Evolutionary conservation across 92 coral and sea anemone genomes (phyloP).

Genomic region (Porites rus): DNA sequence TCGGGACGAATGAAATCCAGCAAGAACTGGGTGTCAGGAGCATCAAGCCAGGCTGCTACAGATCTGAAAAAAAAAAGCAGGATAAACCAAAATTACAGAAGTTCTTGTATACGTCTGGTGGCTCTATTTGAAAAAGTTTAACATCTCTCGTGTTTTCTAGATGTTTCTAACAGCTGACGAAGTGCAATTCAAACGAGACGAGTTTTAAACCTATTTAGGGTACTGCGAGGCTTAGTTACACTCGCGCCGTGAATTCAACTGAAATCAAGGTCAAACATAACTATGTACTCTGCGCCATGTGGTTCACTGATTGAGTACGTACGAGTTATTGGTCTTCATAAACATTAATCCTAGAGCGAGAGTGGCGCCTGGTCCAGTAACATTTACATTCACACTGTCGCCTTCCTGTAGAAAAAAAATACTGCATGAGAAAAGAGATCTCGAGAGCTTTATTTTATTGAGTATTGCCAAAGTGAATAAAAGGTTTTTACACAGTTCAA

Average conservation of each 20-base stretch:
- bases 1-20: slow-evolving; percentile 95
- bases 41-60: slow-evolving; percentile 97
- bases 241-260: too few relatives aligned
- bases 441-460: too few relatives aligned
- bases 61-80: slow-evolving; percentile 59
- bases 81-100: neutral
- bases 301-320: slow-evolving; percentile 5
- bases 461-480: too few relatives aligned
- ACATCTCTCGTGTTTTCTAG: neutral
- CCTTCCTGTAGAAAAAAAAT: slow-evolving; percentile 78
- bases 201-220: too few relatives aligned
- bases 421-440: too few relatives aligned
- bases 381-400: slow-evolving; percentile 92
- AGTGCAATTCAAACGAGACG: too few relatives aligned
- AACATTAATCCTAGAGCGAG: slow-evolving; percentile 96
- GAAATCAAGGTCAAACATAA: too few relatives aligned
- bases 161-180: neutral
- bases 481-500: too few relatives aligned
- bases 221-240: too few relatives aligned
- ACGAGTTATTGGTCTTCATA: slow-evolving; percentile 96
- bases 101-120: neutral
- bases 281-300: too few relatives aligned
- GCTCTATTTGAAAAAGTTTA: neutral
- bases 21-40: slow-evolving; percentile 96
- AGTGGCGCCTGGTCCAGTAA: slow-evolving; percentile 98